Conservation (phyloP, 1,140 invertebrate genomes). For the Aphelenchoides fujianensis region DNA sequence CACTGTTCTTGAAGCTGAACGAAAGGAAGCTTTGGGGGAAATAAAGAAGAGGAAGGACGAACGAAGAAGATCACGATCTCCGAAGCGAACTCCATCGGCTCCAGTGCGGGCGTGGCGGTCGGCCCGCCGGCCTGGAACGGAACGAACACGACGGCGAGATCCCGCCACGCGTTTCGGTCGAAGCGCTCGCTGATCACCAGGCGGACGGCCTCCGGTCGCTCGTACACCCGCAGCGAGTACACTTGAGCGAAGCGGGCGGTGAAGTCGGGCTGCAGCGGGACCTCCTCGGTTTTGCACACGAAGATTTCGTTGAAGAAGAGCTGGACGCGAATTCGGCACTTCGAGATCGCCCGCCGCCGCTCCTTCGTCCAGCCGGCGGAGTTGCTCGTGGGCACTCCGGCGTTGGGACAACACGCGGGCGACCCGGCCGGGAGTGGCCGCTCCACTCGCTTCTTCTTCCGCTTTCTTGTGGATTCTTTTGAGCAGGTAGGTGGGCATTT, state of each 20-base stretch:
- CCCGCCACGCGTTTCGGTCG: constrained; percentile 9
- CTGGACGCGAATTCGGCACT: constrained; percentile 33
- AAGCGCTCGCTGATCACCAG: constrained; percentile 15
- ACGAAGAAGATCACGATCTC: too few species aligned
- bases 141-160: constrained; percentile 30
- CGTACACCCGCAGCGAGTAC: constrained; percentile 40
- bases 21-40: constrained; percentile 18
- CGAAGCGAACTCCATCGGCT: constrained; percentile 42
- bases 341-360: constrained; percentile 6
- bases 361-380: not conserved
- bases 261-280: constrained; percentile 27
- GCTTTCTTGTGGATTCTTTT: not conserved
- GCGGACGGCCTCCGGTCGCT: constrained; percentile 23
- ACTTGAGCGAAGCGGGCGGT: constrained; percentile 32
- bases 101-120: not conserved
- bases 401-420: not conserved
- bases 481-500: not conserved
- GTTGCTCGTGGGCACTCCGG: constrained; percentile 2
- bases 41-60: too few species aligned
- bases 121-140: constrained; percentile 24
- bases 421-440: not conserved
- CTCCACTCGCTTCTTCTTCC: not conserved
- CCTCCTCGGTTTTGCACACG: constrained; percentile 33
- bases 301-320: constrained; percentile 44
- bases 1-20: constrained; percentile 47